phyloP scores from a whole-genome alignment of 2,113 vertebrate species.

The Struthidea cinerea region DNA sequence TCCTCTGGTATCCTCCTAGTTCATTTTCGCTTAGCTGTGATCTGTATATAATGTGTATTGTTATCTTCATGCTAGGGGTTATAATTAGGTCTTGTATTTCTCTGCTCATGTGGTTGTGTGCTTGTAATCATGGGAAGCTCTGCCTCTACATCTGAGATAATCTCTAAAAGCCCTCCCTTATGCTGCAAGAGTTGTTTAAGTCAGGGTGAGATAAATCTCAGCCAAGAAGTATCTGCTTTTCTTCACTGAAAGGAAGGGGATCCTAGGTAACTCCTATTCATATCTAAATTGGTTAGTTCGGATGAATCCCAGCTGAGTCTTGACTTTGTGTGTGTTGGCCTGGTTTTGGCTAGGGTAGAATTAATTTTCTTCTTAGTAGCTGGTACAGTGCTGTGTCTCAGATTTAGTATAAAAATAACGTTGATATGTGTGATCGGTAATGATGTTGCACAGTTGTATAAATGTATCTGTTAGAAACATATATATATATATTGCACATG shows the following conservation, averaged over 20 bases:
- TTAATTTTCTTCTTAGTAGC: not conserved
- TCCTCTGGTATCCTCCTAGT: not conserved
- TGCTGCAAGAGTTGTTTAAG: not conserved
- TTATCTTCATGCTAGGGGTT: not conserved
- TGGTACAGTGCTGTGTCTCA: not conserved
- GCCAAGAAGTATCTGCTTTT: not conserved
- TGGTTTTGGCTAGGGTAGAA: not conserved
- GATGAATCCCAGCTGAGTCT: not conserved
- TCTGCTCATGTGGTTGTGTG: not conserved
- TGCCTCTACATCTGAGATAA: not conserved
- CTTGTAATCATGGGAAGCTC: not conserved
- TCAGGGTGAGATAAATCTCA: not conserved
- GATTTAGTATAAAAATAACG: not conserved
- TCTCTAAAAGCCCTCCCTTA: not conserved
- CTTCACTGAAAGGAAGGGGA: not conserved
- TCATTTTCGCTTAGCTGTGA: not conserved
- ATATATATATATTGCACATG: rapidly evolving
- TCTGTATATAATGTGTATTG: not conserved
- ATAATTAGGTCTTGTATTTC: not conserved
- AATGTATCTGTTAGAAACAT: not conserved
- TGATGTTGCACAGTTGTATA: not conserved
- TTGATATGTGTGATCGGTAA: not conserved
- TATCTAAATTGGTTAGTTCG: not conserved
- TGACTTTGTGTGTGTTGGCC: not conserved
- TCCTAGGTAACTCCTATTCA: not conserved